A percentile compares a stretch with the other conserved stretches of the same genome.
phyloP scores from a whole-genome alignment of 2,113 vertebrate genomes.

The Gallinago jamesoni region DNA sequence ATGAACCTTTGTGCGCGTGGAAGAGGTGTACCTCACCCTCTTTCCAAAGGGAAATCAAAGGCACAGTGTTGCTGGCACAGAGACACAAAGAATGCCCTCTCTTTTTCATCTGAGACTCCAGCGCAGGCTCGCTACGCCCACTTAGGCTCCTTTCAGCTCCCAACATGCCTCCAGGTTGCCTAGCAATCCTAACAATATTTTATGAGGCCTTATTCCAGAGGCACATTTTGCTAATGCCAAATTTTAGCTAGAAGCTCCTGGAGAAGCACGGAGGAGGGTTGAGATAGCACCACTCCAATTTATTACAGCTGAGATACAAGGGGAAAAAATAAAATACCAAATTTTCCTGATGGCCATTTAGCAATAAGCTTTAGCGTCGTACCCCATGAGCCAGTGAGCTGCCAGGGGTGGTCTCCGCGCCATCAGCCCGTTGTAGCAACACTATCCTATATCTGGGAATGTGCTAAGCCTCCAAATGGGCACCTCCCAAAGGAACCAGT shows the following conservation, averaged over 20 bases:
- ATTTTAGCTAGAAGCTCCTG: background rate
- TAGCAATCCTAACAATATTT: slow-evolving; percentile 56
- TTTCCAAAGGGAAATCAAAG: slow-evolving; percentile 27
- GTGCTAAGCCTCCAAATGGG: background rate
- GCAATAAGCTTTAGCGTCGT: background rate
- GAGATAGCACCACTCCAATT: background rate
- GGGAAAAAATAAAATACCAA: background rate
- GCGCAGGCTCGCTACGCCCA: background rate
- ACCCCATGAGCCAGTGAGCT: rapidly evolving
- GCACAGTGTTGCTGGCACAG: background rate
- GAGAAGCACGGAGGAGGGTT: background rate
- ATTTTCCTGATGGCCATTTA: background rate
- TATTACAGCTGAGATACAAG: background rate
- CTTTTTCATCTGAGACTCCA: slow-evolving; percentile 4
- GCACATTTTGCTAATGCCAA: background rate
- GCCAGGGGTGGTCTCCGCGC: background rate
- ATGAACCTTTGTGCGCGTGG: background rate
- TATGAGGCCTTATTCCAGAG: slow-evolving; percentile 18
- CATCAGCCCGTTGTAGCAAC: background rate
- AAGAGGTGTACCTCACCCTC: background rate
- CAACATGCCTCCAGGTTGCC: slow-evolving; percentile 33
- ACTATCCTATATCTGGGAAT: background rate
- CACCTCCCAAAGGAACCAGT: background rate
- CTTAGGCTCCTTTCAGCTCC: slow-evolving; percentile 37
- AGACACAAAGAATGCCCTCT: slow-evolving; percentile 30